Base-by-base conservation (phyloP, 2,113 vertebrate genomes). In the Passer montanus region DNA sequence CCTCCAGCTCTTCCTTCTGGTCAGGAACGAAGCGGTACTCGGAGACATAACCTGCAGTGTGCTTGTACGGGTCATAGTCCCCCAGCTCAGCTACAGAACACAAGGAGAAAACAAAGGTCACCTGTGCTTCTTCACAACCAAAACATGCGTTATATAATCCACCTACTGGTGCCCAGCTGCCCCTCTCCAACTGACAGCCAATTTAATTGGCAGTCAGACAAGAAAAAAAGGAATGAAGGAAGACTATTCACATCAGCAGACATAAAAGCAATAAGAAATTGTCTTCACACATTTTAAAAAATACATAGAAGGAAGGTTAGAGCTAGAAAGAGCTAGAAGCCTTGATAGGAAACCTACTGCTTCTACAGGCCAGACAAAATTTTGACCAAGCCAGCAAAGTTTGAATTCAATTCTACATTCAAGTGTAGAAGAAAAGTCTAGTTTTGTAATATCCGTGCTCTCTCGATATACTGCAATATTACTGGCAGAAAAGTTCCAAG, bases 1-100 rank as follows among this genome's bases (percentile, higher is more conserved):
- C 98, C 95, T 99, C 99, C n/a, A 99, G 96, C 76, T 99, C 99
- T 94, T 99, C 98, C 58, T 98, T 99, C 97, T 99, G 99, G 95
- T 99, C 98, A 6, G 99, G 98, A 90, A 99, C 98, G 62, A 99
- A 99, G 66, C 99, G 98, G 53, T 98, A 99, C 88, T 99, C 98
- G 0, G 99, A 99, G 68, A 99, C 99, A 1, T 99, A 99, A 9
- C 98, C 98, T 7, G 98, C 26, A 4, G 97, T 97, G 77, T 99
- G 98, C 64, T 98, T 99, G 94, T 97, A 99, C 0, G 98, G 98
- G 80, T 99, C 98, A 35, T 99, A 99, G 91, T 99, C 99, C 58
- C 99, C 99, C 56, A 99, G 98, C 92, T 99, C 99, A 91, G 99
- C 99, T 99, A 84, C 6, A 94, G 10, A 39, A 33, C 37, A 79